Evolutionary conservation across 2,888 invertebrate genomes (phyloP), one percentile per base, ranked within the genome.

Genomic region (Dryocosmus kuriphilus): DNA sequence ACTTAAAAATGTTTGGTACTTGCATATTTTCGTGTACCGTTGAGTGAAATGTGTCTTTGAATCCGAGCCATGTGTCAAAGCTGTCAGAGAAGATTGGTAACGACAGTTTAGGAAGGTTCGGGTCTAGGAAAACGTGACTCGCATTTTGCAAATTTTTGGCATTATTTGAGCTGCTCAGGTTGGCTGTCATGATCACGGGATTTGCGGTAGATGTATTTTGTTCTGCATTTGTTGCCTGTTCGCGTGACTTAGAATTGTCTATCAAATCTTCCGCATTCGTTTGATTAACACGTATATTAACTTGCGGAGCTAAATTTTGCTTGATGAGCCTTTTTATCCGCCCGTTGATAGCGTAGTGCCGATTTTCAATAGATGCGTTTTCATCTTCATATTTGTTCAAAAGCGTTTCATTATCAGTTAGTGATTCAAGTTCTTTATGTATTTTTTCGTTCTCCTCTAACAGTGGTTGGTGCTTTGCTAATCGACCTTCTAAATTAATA

Each of bases 1-100:
- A 67, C 24, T 67, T 67, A 38, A 67, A 67, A n/a, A 67, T 41
- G 2, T 57, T 22, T 24, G 57, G 57, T 14, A 57, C 57, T 73
- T 73, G 73, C 16, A 19, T 19, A 55, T 73, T 73, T 27, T 73
- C 19, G n/a, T 73, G 73, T 22, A 73, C 30, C 8, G 32, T 73
- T 73, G 73, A 73, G 55, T 73, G 8, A 6, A 73, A 73, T 55
- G 73, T 51, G 3, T 55, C 73, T 3, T 24, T 46, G 9, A 73
- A 73, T n/a, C 73, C 51, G 41, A 73, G 46, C 73, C 73, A 73
- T 51, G 73, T 32, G 55, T 73, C 73, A 73, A 73, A 73, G 46
- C 30, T 51, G 8, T 57, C 55, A 16, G 57, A 73, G 30, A 73
- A 73, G 6, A 19, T 16, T 8, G 30, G 73, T 32, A 73, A 55